Percentiles rank a stretch among this genome's conserved stretches.
Evolutionary conservation across 2,888 invertebrate species (phyloP).

Genomic region (Diloba caeruleocephala): DNA sequence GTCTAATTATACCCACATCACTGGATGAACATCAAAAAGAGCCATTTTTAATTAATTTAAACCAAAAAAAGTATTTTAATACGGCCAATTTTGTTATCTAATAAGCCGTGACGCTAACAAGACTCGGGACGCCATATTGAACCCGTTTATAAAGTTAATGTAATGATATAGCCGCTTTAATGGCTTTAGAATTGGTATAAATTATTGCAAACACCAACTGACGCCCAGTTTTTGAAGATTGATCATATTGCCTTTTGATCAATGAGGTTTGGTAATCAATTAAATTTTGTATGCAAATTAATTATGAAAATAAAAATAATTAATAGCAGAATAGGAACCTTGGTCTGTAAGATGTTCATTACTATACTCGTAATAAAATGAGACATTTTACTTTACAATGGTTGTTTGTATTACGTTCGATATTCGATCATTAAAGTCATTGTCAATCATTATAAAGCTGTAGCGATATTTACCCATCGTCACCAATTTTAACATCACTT

Average conservation of each 20-base stretch:
- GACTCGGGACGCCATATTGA: constrained; percentile 79
- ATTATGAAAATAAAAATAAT: constrained; percentile 39
- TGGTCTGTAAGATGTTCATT: constrained; percentile 8
- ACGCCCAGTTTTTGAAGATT: constrained; percentile 61
- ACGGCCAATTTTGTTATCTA: constrained; percentile 86
- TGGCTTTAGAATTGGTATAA: constrained; percentile 74
- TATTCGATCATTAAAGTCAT: constrained; percentile 30
- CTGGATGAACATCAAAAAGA: constrained; percentile 80
- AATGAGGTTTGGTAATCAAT: constrained; percentile 41
- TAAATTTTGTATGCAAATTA: constrained; percentile 46
- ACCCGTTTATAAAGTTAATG: constrained; percentile 65
- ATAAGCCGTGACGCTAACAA: constrained; percentile 85
- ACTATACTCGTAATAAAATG: constrained; percentile 15
- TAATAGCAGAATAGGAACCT: constrained; percentile 25
- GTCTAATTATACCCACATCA: constrained; percentile 89
- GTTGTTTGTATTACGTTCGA: constrained; percentile 8
- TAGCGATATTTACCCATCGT: constrained; percentile 6
- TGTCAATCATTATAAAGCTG: constrained; percentile 23
- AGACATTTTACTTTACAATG: constrained; percentile 8
- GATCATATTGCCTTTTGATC: constrained; percentile 50
- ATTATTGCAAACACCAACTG: constrained; percentile 65
- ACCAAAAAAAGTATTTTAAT: constrained; percentile 85
- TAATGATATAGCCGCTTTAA: constrained; percentile 67
- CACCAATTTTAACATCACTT: constrained; percentile 38
- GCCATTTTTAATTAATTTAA: constrained; percentile 88